phyloP scores from a whole-genome alignment of 2,888 invertebrate species.

The Spilosoma lubricipeda region DNA sequence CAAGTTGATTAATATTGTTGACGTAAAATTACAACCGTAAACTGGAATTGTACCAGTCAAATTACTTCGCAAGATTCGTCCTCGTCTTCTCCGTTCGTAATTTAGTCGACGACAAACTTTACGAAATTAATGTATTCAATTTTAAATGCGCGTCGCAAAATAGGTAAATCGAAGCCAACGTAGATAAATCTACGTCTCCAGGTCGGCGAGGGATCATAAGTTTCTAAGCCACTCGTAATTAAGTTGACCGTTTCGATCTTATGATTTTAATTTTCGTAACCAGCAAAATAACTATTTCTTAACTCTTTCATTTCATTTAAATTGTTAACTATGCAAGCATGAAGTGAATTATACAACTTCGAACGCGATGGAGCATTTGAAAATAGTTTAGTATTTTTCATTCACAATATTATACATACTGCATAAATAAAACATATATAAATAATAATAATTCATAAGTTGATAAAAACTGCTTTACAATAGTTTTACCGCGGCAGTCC shows the following conservation, averaged over 20 bases:
- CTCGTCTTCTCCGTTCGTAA: conserved; percentile 54
- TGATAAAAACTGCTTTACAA: no score
- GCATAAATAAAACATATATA: no score
- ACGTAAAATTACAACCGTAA: conserved; percentile 56
- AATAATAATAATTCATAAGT: no score
- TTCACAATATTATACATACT: no score
- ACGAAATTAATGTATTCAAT: conserved; percentile 73
- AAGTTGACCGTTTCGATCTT: conserved; percentile 64
- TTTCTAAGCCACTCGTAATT: conserved; percentile 77
- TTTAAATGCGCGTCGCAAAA: conserved; percentile 63
- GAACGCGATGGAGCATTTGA: no score
- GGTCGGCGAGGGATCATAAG: conserved; percentile 69
- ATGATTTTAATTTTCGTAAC: conserved; percentile 59
- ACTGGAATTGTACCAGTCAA: conserved; percentile 58
- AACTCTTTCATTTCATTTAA: not conserved
- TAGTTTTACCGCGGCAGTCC: no score
- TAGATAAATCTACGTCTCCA: conserved; percentile 73
- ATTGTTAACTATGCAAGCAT: conserved; percentile 27
- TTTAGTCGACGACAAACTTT: conserved; percentile 63
- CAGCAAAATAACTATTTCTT: conserved; percentile 28
- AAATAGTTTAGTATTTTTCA: no score
- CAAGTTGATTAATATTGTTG: conserved; percentile 56
- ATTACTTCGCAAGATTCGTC: conserved; percentile 55
- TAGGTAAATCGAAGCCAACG: conserved; percentile 69
- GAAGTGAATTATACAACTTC: not conserved